Conservation (phyloP, 64 coral and sea anemone genomes). For the Platygyra sinensis region DNA sequence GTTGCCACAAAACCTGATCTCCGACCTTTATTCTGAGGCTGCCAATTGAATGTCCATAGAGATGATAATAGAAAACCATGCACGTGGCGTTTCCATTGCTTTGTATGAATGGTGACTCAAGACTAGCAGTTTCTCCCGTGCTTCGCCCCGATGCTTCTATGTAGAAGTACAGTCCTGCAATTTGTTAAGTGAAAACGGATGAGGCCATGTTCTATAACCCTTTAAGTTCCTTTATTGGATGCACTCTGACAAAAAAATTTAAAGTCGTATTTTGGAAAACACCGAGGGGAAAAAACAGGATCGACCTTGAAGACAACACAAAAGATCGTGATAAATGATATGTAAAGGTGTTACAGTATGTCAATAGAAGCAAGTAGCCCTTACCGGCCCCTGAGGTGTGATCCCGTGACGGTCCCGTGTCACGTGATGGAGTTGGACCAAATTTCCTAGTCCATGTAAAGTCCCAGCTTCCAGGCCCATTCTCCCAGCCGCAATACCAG, state of each 20-base stretch:
- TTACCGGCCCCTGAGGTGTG: constrained; percentile 76
- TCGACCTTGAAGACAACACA: no score
- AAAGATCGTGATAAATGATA: no score
- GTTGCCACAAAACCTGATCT: constrained; percentile 61
- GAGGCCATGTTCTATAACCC: no score
- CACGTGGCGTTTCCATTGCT: constrained; percentile 60
- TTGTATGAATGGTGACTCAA: constrained; percentile 61
- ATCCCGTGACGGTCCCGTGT: constrained; percentile 64
- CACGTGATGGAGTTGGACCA: constrained; percentile 41
- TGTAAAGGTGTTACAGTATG: no score
- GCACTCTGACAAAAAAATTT: background rate
- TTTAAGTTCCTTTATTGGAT: no score
- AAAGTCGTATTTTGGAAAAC: background rate
- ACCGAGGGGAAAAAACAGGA: no score
- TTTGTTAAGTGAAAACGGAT: background rate
- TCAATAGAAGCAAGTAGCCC: background rate
- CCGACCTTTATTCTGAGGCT: constrained; percentile 55
- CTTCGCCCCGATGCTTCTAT: constrained; percentile 49
- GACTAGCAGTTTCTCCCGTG: constrained; percentile 42
- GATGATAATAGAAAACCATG: constrained; percentile 79
- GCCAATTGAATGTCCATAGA: constrained; percentile 62
- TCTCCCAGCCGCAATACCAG: constrained; percentile 70
- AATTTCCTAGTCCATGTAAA: constrained; percentile 70
- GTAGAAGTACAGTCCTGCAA: constrained; percentile 75
- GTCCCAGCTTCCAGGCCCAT: constrained; percentile 30